These are phyloP conservation scores for Saiga tatarica DNA, from an alignment of 2,113 vertebrate genomes.

Conservation along the genomic window DNA sequence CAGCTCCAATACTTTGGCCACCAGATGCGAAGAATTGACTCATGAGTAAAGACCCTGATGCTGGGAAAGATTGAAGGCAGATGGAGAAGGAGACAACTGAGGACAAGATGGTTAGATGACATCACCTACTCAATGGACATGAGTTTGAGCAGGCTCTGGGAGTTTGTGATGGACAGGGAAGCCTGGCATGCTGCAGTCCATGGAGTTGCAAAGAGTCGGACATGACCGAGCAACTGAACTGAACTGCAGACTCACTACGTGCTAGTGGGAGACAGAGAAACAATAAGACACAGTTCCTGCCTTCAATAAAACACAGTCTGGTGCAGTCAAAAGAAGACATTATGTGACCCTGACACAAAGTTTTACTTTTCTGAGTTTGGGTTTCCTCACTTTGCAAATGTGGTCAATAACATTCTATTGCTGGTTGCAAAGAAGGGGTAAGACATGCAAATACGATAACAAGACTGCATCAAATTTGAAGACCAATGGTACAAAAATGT, in stretches of 20 bases:
- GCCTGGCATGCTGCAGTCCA: not conserved
- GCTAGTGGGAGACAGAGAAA: not conserved
- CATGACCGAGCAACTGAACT: not conserved
- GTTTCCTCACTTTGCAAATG: slow-evolving; percentile 1
- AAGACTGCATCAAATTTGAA: slow-evolving; percentile 4
- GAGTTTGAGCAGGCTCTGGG: not conserved
- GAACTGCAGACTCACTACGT: not conserved
- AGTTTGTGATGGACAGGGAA: not conserved
- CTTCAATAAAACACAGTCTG: not conserved
- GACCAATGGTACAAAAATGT: not conserved
- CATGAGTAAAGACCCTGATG: not conserved
- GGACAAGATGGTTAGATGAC: not conserved
- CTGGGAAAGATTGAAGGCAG: not conserved
- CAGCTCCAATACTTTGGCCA: not conserved
- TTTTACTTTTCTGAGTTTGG: slow-evolving; percentile 16
- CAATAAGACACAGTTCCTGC: not conserved
- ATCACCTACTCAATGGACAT: not conserved
- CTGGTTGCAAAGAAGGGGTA: not conserved
- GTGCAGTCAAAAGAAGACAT: not conserved
- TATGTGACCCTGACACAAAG: not conserved
- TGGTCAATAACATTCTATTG: not conserved
- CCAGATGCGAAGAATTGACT: not conserved
- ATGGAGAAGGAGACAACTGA: not conserved
- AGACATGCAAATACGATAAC: not conserved
- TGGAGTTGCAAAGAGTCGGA: not conserved